phyloP scores from a whole-genome alignment of 2,888 invertebrate genomes.

The Mallateleia sp. region DNA sequence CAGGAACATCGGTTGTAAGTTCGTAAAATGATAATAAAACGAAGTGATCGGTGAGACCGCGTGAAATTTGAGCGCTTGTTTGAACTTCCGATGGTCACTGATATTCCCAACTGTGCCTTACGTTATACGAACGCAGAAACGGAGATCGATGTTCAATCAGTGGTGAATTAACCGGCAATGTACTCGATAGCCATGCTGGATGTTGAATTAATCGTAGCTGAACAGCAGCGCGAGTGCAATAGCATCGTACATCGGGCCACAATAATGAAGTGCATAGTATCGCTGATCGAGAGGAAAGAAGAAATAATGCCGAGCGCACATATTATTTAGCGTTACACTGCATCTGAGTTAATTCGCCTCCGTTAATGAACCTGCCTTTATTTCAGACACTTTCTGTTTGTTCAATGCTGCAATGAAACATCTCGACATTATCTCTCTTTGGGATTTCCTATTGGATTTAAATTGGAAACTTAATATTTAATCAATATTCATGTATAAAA shows the following conservation, averaged over 20 bases:
- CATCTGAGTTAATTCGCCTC: too few species aligned
- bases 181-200: constrained; percentile 69
- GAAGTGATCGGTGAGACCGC: constrained; percentile 28
- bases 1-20: constrained; percentile 7
- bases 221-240: constrained; percentile 70
- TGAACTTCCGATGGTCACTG: constrained; percentile 48
- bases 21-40: constrained; percentile 38
- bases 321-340: constrained; percentile 56
- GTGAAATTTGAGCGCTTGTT: constrained; percentile 52
- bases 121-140: constrained; percentile 52
- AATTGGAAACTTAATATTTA: too few species aligned
- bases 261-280: constrained; percentile 77
- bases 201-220: constrained; percentile 75
- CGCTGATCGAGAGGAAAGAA: constrained; percentile 72
- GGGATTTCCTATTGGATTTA: too few species aligned
- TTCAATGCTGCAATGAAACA: too few species aligned
- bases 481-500: too few species aligned
- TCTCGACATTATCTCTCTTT: too few species aligned
- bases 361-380: too few species aligned
- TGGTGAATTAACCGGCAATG: constrained; percentile 76
- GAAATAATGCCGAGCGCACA: constrained; percentile 57
- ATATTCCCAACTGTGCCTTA: constrained; percentile 72
- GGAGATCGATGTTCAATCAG: constrained; percentile 76
- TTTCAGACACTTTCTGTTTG: too few species aligned
- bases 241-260: constrained; percentile 62